Evolutionary conservation across 2,797 vertebrate genomes (phyloP).

Genomic region (Argentina silus): DNA sequence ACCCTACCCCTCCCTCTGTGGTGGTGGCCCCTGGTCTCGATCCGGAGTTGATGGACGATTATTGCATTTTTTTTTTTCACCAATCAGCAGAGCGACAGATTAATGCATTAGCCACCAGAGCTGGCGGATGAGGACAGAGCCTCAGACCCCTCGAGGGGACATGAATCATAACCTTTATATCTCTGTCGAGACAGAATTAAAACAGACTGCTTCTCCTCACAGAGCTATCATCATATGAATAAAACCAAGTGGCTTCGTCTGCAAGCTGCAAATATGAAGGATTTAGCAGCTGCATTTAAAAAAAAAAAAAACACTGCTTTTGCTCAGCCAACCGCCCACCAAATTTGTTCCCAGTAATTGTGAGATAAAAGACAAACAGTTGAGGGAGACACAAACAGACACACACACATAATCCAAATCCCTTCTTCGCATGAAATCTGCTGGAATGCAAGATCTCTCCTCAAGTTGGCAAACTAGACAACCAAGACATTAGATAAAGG

Average conservation of each 20-base stretch:
- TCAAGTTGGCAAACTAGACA: conserved; percentile 10
- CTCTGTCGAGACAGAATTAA: conserved; percentile 69
- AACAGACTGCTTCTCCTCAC: conserved; percentile 66
- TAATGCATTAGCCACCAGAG: conserved; percentile 62
- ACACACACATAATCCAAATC: conserved; percentile 10
- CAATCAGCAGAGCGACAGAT: conserved; percentile 58
- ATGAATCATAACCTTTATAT: conserved; percentile 82
- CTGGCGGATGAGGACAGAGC: conserved; percentile 47
- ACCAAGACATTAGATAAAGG: conserved; percentile 29
- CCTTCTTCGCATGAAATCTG: conserved; percentile 35
- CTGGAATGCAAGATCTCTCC: conserved; percentile 48
- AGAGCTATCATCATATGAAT: conserved; percentile 46
- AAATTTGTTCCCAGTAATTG: conserved; percentile 16
- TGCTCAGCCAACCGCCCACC: neutral
- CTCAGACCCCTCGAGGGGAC: conserved; percentile 63
- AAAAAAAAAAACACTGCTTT: neutral
- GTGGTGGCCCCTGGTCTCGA: conserved; percentile 34
- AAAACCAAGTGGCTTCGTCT: conserved; percentile 63
- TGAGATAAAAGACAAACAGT: neutral
- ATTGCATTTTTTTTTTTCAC: conserved; percentile 52
- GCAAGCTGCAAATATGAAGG: neutral
- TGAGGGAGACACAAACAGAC: conserved; percentile 6
- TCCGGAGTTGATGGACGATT: conserved; percentile 61
- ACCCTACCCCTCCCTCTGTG: conserved; percentile 36
- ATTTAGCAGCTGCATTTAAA: neutral